Evolutionary conservation across 2,113 vertebrate species (phyloP).

Genomic region (Dasyprocta punctata): DNA sequence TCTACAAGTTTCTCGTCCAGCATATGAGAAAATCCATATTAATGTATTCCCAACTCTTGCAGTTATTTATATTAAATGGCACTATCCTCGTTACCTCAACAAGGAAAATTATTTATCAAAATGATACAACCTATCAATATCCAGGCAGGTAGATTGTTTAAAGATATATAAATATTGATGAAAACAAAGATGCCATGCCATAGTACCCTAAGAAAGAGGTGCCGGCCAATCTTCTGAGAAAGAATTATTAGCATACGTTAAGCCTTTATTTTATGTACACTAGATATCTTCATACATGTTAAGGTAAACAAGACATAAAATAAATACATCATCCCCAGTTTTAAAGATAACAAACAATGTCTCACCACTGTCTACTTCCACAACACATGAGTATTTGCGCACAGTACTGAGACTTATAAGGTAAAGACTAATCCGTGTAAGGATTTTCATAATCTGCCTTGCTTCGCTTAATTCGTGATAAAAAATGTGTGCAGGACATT

Average conservation of each 20-base stretch:
- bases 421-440: background rate
- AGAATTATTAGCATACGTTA: background rate
- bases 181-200: background rate
- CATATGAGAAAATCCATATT: background rate
- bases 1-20: conserved; percentile 55
- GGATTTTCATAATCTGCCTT: background rate
- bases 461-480: background rate
- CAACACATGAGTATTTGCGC: no score
- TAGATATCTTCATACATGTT: background rate
- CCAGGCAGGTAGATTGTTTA: background rate
- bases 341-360: background rate
- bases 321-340: background rate
- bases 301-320: background rate
- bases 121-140: conserved; percentile 6
- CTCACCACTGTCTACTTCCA: background rate
- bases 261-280: background rate
- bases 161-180: conserved; percentile 9
- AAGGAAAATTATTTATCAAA: conserved; percentile 47
- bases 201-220: background rate
- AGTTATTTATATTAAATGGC: background rate
- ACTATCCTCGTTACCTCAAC: conserved; percentile 48
- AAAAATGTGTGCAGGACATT: background rate
- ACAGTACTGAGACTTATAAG: background rate
- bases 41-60: background rate
- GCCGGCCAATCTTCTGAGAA: background rate